Evolutionary conservation across 1,140 invertebrate genomes (phyloP).

Genomic region (Drosophila pallidifrons): DNA sequence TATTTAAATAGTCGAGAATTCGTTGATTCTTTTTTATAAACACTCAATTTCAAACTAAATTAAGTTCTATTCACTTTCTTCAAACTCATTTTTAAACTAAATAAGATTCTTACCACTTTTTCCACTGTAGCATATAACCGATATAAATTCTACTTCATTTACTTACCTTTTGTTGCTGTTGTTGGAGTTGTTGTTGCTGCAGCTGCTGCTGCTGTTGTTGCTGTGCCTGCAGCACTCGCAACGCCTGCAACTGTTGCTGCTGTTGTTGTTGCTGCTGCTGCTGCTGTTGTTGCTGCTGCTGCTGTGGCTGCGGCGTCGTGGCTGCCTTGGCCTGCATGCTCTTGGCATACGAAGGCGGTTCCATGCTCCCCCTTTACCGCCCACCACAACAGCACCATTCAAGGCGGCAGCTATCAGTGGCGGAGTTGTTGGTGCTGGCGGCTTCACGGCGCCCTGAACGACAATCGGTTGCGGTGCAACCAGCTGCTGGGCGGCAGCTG

Average conservation of each 20-base stretch:
- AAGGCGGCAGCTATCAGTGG: constrained; percentile 84
- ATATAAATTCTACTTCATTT: not conserved
- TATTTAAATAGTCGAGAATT: too few relatives aligned
- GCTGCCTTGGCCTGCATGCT: constrained; percentile 94
- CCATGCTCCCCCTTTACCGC: constrained; percentile 89
- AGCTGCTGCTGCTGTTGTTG: constrained; percentile 54
- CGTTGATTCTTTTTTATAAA: too few relatives aligned
- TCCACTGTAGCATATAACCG: not conserved
- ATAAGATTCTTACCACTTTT: not conserved
- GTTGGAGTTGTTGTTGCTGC: constrained; percentile 36
- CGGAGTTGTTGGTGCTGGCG: constrained; percentile 87
- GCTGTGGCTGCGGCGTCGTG: constrained; percentile 85
- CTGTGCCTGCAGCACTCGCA: constrained; percentile 56
- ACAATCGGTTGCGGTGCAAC: constrained; percentile 52
- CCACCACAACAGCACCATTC: constrained; percentile 66
- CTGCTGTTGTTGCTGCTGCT: constrained; percentile 84
- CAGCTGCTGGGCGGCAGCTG: constrained; percentile 78
- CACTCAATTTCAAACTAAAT: too few relatives aligned
- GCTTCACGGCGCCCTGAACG: constrained; percentile 63
- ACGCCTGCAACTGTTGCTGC: constrained; percentile 84
- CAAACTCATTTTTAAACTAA: too few relatives aligned
- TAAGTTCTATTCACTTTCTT: too few relatives aligned
- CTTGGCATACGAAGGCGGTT: constrained; percentile 95
- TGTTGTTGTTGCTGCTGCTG: constrained; percentile 74
- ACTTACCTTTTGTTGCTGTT: constrained; percentile 45